Conservation (phyloP, 2,888 invertebrate genomes). For the Lepeophtheirus nordmannii region DNA sequence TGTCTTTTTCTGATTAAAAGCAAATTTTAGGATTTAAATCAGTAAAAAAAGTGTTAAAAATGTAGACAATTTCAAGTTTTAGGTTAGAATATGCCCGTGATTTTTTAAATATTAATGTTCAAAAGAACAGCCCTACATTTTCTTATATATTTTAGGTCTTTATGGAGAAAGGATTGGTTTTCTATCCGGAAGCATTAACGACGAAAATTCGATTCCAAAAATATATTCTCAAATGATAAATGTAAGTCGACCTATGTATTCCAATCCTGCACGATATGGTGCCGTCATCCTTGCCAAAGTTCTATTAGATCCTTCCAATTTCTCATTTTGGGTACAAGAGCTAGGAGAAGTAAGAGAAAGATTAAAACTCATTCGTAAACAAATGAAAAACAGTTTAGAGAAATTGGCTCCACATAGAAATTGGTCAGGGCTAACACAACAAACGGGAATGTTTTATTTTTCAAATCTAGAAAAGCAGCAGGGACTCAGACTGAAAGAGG, state of each 20-base stretch:
- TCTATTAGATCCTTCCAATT: background rate
- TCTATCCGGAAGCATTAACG: background rate
- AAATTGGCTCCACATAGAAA: background rate
- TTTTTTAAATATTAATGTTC: background rate
- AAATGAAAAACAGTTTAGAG: background rate
- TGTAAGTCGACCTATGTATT: conserved; percentile 1
- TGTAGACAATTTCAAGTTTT: background rate
- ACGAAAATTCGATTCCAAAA: background rate
- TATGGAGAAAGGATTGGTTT: background rate
- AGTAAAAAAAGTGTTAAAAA: background rate
- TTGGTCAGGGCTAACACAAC: background rate
- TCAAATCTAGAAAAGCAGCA: background rate
- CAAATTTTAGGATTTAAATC: background rate
- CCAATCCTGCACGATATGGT: conserved; percentile 5
- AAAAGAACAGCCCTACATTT: too few relatives aligned
- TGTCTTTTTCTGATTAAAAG: background rate
- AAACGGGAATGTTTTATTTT: background rate
- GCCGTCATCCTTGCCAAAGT: background rate
- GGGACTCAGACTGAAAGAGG: background rate
- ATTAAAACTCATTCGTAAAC: background rate
- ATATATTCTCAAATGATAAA: background rate
- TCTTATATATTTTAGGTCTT: background rate
- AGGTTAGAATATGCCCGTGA: too few relatives aligned
- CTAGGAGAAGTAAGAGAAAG: background rate
- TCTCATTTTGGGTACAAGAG: background rate